Evolutionary conservation across 2,888 invertebrate genomes (phyloP).

Genomic region (Clistopyga incitator): DNA sequence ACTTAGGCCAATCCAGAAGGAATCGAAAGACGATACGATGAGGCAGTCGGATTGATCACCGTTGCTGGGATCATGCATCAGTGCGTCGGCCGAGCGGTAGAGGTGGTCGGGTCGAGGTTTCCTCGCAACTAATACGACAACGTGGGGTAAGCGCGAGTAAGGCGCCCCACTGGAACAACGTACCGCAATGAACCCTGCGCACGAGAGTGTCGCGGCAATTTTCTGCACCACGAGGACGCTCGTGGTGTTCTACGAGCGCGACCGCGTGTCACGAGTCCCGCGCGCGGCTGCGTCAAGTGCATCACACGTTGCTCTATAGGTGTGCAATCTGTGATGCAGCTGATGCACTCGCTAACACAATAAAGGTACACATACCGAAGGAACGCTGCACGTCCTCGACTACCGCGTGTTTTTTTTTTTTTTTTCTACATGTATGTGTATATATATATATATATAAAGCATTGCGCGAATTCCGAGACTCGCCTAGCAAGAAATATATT

Average conservation of each 20-base stretch:
- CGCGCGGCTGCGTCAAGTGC: conserved; percentile 77
- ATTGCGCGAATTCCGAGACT: neutral
- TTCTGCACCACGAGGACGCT: neutral
- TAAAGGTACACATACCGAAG: conserved; percentile 28
- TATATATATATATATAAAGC: neutral
- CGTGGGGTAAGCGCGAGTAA: conserved; percentile 40
- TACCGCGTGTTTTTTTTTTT: neutral
- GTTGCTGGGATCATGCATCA: conserved; percentile 34
- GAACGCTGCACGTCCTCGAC: conserved; percentile 7
- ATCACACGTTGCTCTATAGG: conserved; percentile 70
- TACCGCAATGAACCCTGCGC: conserved; percentile 79
- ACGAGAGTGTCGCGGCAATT: conserved; percentile 38
- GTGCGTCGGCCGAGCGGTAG: conserved; percentile 35
- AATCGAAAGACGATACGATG: conserved; percentile 36
- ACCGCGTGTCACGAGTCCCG: conserved; percentile 75
- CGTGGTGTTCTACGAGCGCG: conserved; percentile 72
- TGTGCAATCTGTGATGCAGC: conserved; percentile 39
- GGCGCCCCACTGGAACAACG: conserved; percentile 80
- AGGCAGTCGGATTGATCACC: neutral
- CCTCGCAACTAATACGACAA: conserved; percentile 47
- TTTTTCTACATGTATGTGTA: neutral
- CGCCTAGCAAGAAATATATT: conserved; percentile 2
- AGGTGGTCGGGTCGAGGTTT: conserved; percentile 67
- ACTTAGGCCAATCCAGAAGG: conserved; percentile 6
- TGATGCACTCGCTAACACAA: conserved; percentile 47